phyloP scores from a whole-genome alignment of 2,888 invertebrate species.

The Podabrus alpinus region DNA sequence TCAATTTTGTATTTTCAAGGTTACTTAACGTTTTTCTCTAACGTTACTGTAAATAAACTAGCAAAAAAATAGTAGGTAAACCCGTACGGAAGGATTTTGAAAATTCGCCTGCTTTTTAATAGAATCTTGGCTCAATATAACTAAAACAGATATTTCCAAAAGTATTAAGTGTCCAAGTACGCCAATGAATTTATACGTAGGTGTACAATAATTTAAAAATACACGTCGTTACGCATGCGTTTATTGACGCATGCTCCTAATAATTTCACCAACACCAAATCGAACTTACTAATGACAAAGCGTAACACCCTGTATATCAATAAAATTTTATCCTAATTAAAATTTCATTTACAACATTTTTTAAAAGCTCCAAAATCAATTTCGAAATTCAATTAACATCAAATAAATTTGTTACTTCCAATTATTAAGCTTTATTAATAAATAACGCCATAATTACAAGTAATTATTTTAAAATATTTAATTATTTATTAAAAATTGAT shows the following conservation, averaged over 20 bases:
- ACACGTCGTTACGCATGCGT: slow-evolving; percentile 13
- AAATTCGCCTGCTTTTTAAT: background rate
- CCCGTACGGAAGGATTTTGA: background rate
- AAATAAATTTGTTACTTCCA: background rate
- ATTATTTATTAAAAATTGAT: background rate
- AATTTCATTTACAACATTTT: background rate
- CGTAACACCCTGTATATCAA: slow-evolving; percentile 18
- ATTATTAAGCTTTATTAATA: background rate
- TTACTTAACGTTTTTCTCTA: background rate
- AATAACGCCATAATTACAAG: background rate
- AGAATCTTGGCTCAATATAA: background rate
- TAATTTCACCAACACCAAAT: background rate
- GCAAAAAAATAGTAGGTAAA: background rate
- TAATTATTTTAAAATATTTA: background rate
- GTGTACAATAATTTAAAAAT: background rate
- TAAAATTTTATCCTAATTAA: background rate
- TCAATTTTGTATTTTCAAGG: background rate
- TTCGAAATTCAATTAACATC: background rate
- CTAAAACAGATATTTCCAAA: background rate
- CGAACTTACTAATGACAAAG: slow-evolving; percentile 1
- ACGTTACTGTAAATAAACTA: background rate
- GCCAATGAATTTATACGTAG: background rate
- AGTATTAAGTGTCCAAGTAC: background rate
- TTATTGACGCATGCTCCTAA: slow-evolving; percentile 4
- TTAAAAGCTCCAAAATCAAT: background rate